Base-by-base conservation (phyloP, 2,797 vertebrate genomes). In the Bradypodion pumilum region DNA sequence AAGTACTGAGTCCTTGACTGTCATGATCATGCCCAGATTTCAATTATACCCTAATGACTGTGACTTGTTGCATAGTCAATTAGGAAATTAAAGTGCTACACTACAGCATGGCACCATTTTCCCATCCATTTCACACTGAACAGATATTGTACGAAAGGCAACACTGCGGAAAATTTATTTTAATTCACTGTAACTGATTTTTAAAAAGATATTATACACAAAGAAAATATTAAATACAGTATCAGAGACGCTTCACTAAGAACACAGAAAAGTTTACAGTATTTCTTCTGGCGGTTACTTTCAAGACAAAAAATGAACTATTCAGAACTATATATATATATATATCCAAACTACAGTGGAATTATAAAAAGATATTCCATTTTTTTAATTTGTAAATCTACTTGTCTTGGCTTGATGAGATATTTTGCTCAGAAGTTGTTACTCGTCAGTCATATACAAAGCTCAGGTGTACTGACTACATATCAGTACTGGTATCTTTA, bases 401-500 rank as follows among this genome's bases (percentile, higher is more conserved):
- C 35, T 23, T 25, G 25, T 56, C 35, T 5, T 65, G 40, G 8
- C 12, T 8, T 23, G 29, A 15, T 35, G 35, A 44, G 74, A 27
- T 8, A 23, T 66, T 82, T 59, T 44, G 60, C 10, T 32, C 40
- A 69, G 37, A 62, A 23, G 8, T 27, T n/a, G 13, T 56, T 74
- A 12, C 12, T 49, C 10, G 80, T 68, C 42, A 62, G 1, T 59
- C 25, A 6, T 16, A 44, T n/a, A 60, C 81, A 65, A 8, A 42
- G 72, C 86, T 59, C n/a, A n/a, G n/a, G n/a, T n/a, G n/a, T n/a
- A n/a, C n/a, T n/a, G n/a, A n/a, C n/a, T n/a, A n/a, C n/a, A n/a
- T n/a, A n/a, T n/a, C n/a, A n/a, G 92, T 89, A 94, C 90, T 92
- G 5, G 80, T 10, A 37, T 72, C 93, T 83, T 82, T 86, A 80